Percentiles rank a stretch among this genome's conserved stretches.
These are phyloP conservation scores for Protobothrops mucrosquamatus DNA, from an alignment of 2,113 vertebrate species.

Conservation along the genomic window DNA sequence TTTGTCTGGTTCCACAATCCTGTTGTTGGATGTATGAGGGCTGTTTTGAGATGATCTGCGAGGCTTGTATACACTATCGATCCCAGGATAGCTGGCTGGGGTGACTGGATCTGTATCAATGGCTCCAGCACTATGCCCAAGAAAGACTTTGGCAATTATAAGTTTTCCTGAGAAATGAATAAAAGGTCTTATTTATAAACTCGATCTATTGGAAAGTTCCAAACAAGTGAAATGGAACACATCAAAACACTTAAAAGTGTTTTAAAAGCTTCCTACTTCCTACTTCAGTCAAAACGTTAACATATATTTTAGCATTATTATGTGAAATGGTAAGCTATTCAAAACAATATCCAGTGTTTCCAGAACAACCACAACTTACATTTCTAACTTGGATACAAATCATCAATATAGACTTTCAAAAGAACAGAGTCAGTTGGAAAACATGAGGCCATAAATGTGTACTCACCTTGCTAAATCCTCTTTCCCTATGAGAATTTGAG, in stretches of 20 bases:
- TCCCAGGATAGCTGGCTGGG: constrained; percentile 64
- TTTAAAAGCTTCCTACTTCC: not conserved
- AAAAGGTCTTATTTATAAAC: not conserved
- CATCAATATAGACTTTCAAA: not conserved
- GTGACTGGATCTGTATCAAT: constrained; percentile 55
- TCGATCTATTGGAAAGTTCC: not conserved
- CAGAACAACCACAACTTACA: not conserved
- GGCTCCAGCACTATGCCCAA: constrained; percentile 71
- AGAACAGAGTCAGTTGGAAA: not conserved
- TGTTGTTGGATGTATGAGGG: constrained; percentile 24
- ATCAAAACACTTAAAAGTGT: not conserved
- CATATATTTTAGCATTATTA: not conserved
- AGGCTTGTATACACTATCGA: constrained; percentile 75
- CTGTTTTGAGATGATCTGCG: constrained; percentile 58
- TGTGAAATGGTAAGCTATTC: not conserved
- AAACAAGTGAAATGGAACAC: not conserved
- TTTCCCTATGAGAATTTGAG: not conserved
- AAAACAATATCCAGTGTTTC: not conserved
- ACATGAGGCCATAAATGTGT: not conserved
- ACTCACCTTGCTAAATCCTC: not conserved
- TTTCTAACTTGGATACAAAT: not conserved
- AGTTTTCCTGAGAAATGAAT: constrained; percentile 70
- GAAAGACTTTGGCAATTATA: constrained; percentile 78
- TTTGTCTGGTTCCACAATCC: constrained; percentile 12
- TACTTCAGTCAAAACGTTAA: not conserved